Evolutionary conservation across 2,888 invertebrate species (phyloP).

Genomic region (Xiphydria camelus): DNA sequence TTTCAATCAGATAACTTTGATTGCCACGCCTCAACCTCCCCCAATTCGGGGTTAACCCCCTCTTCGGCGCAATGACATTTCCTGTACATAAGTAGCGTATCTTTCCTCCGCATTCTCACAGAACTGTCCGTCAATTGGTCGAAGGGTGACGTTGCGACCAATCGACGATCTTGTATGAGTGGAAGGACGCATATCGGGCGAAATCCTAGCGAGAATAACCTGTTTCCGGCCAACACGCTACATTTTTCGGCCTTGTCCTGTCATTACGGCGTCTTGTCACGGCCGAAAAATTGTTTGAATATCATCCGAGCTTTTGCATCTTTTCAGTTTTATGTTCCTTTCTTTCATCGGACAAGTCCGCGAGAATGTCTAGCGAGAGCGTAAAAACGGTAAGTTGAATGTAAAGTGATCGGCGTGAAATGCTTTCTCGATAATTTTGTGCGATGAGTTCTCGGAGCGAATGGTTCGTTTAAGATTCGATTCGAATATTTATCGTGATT

Average conservation of each 20-base stretch:
- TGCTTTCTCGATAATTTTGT: no score
- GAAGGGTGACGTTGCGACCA: neutral
- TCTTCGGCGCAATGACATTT: conserved; percentile 17
- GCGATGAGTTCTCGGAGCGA: no score
- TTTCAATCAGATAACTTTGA: no score
- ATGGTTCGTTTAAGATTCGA: no score
- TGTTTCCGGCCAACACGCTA: neutral
- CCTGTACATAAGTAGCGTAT: conserved; percentile 21
- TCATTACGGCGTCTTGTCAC: conserved; percentile 20
- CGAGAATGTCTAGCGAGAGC: conserved; percentile 50
- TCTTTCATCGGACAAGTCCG: no score
- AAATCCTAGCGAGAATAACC: conserved; percentile 2
- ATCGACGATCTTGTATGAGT: neutral
- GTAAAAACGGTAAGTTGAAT: conserved; percentile 49
- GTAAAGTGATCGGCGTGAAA: neutral
- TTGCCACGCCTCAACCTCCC: conserved; percentile 43
- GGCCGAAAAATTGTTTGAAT: conserved; percentile 14
- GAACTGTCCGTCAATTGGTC: neutral
- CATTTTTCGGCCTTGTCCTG: conserved; percentile 16
- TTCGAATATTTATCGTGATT: no score
- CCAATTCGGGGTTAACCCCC: conserved; percentile 20
- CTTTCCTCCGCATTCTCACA: conserved; percentile 8
- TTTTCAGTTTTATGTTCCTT: no score
- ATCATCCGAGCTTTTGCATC: no score
- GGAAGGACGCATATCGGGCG: neutral